Evolutionary conservation across 1,140 invertebrate genomes (phyloP), one percentile per base, ranked within the genome.

Genomic region (Probaryconus sp.): DNA sequence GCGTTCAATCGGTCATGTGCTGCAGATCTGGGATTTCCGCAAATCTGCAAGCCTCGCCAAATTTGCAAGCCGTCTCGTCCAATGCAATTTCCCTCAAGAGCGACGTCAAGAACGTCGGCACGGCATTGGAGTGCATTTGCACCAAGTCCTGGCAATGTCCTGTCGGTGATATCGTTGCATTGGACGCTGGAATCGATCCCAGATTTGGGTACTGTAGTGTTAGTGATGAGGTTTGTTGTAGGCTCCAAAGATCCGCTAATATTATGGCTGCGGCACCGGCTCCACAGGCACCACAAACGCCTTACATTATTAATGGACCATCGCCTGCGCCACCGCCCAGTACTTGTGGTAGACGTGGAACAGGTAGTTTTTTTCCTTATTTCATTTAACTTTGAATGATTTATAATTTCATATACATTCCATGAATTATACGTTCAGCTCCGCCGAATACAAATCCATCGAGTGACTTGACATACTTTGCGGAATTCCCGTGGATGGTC

Each of bases 401-500:
- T 17, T 18, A 48, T 20, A n/a, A 5, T 11, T 43, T 20, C 18
- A 10, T 45, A 35, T 6, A 13, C 31, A 10, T 55, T 11, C 16
- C 9, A 10, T 24, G 20, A 24, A 4, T 26, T 58, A 18, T 1
- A 24, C 10, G 35, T 61, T 38, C 13, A 84, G 80, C 37, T 3
- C 56, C 70, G 11, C 1, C 45, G 0, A 38, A 35, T 13, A 20
- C 30, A 28, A 42, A 67, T 56, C 48, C 33, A 3, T 55, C 63
- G 3, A 71, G 64, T 3, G 82, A 79, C 3, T 77, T 72, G 50
- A 75, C 89, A 0, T 82, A 89, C 60, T 91, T 90, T 74, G 90
- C 81, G 0, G 90, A 91, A 76, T 91, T 90, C 74, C 90, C 90
- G 1, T 91, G 90, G 90, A 90, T 90, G 86, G 88, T 89, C 2